A percentile compares a stretch with the other conserved stretches of the same genome.
Conservation (phyloP, 2,888 invertebrate genomes). For the Allacma fusca region DNA sequence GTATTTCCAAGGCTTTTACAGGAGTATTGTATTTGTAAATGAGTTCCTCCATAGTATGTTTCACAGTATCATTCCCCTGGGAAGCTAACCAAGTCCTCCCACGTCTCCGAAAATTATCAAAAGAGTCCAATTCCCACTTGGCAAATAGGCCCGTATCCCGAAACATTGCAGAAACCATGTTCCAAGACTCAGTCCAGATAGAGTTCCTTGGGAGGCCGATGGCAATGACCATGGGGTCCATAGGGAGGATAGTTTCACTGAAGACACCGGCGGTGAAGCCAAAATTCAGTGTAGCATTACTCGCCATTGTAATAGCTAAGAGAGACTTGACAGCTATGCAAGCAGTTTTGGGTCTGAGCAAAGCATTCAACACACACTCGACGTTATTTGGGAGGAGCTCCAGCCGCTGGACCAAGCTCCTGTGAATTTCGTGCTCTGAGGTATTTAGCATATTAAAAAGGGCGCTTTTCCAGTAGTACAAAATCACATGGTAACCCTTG, state of each 20-base stretch:
- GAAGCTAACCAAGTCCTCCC: background rate
- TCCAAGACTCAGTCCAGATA: conserved; percentile 9
- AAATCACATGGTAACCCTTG: conserved; percentile 31
- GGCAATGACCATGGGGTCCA: conserved; percentile 31
- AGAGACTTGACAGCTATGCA: conserved; percentile 35
- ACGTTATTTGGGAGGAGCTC: conserved; percentile 17
- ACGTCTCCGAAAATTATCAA: background rate
- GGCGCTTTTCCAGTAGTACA: conserved; percentile 37
- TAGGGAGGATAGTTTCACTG: background rate
- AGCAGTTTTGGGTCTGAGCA: conserved; percentile 24
- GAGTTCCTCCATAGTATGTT: background rate
- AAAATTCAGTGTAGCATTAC: conserved; percentile 19
- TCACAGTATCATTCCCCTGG: background rate
- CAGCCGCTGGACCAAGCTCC: conserved; percentile 14
- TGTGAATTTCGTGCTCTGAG: conserved; percentile 14
- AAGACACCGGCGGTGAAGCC: conserved; percentile 23
- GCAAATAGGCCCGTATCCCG: conserved; percentile 20
- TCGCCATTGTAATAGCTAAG: conserved; percentile 14
- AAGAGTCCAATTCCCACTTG: conserved; percentile 4
- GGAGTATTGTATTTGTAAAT: background rate
- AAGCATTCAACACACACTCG: conserved; percentile 7
- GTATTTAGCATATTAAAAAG: conserved; percentile 31
- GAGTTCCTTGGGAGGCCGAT: conserved; percentile 22
- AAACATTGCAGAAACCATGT: conserved; percentile 3
- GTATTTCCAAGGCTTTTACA: conserved; percentile 9